These are phyloP conservation scores for Microdon myrmicae DNA, from an alignment of 2,888 invertebrate genomes.

Conservation along the genomic window DNA sequence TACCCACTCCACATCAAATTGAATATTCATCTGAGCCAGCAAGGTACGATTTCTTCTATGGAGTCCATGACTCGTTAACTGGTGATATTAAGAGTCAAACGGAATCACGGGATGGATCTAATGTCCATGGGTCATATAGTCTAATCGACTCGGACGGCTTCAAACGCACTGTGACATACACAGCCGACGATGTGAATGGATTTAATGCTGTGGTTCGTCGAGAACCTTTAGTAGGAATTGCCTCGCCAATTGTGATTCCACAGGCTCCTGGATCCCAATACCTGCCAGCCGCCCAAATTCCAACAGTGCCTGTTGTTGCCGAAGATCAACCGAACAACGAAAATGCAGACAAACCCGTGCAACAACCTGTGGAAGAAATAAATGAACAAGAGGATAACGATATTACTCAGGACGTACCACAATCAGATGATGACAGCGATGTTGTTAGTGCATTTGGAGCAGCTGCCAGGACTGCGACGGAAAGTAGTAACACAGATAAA, in stretches of 20 bases:
- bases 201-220: constrained; percentile 71
- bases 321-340: constrained; percentile 19
- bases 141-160: constrained; percentile 70
- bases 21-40: constrained; percentile 60
- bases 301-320: constrained; percentile 30
- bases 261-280: constrained; percentile 29
- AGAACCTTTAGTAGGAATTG: constrained; percentile 63
- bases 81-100: constrained; percentile 70
- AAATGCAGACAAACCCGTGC: constrained; percentile 20
- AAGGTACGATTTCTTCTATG: constrained; percentile 68
- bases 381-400: constrained; percentile 12
- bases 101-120: constrained; percentile 69
- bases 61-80: constrained; percentile 68
- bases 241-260: constrained; percentile 49
- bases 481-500: constrained; percentile 7
- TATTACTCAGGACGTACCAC: constrained; percentile 22
- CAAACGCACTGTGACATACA: constrained; percentile 70
- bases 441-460: constrained; percentile 56
- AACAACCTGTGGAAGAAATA: constrained; percentile 22
- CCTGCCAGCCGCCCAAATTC: constrained; percentile 47
- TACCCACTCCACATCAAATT: constrained; percentile 48
- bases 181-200: constrained; percentile 69
- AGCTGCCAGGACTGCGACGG: constrained; percentile 10
- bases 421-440: constrained; percentile 56
- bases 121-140: constrained; percentile 69